A percentile compares a stretch with the other conserved stretches of the same genome.
Conservation (phyloP, 2,797 vertebrate genomes). For the Hypotaenidia okinawae region DNA sequence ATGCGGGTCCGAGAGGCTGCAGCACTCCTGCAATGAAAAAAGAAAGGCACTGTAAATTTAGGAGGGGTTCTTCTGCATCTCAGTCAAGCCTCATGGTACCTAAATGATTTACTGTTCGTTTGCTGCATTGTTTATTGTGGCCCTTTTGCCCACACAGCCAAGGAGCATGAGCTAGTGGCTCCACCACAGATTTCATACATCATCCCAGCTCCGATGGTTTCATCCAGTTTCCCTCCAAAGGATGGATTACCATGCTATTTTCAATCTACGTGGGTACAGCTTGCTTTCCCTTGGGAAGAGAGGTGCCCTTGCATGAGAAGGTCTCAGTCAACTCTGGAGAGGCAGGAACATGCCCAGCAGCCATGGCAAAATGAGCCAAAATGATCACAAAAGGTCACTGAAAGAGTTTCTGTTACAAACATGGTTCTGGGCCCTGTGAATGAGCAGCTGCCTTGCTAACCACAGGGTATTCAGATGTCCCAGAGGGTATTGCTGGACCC, state of each 20-base stretch:
- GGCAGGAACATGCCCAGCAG: neutral
- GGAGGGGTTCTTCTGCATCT: neutral
- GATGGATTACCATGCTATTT: neutral
- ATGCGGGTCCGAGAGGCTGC: neutral
- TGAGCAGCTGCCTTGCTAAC: neutral
- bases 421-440: neutral
- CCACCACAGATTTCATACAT: neutral
- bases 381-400: neutral
- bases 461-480: neutral
- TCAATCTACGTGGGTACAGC: neutral
- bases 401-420: neutral
- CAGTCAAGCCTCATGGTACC: neutral
- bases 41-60: neutral
- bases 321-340: neutral
- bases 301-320: neutral
- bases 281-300: neutral
- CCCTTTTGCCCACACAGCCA: neutral
- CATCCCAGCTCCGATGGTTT: neutral
- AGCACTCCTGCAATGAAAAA: neutral
- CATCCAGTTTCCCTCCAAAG: neutral
- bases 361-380: neutral
- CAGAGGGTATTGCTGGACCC: neutral
- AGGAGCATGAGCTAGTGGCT: neutral
- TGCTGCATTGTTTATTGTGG: neutral
- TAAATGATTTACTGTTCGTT: neutral